Conservation (phyloP, 2,797 vertebrate species). For the Morus bassanus region DNA sequence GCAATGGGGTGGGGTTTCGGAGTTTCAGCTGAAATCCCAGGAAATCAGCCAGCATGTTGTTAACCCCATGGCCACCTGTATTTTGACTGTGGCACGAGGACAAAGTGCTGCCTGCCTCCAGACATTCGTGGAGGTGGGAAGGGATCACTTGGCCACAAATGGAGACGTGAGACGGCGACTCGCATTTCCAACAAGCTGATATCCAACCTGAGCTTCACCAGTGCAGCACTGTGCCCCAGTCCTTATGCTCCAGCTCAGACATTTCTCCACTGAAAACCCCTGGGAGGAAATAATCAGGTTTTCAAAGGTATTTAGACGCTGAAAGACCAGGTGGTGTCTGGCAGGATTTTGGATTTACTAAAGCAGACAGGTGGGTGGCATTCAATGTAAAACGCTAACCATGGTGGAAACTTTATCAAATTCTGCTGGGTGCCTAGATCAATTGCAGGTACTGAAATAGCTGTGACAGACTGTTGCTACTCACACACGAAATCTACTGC, state of each 20-base stretch:
- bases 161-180: fast-evolving
- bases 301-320: not conserved
- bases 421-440: not conserved
- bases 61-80: not conserved
- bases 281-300: not conserved
- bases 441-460: not conserved
- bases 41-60: not conserved
- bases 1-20: not conserved
- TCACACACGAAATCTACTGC: not conserved
- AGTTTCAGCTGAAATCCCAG: not conserved
- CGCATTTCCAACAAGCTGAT: not conserved
- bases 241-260: not conserved
- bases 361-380: not conserved
- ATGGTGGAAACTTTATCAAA: not conserved
- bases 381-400: not conserved
- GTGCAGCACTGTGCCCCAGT: not conserved
- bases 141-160: fast-evolving
- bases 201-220: not conserved
- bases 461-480: not conserved
- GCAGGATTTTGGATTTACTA: not conserved
- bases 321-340: not conserved
- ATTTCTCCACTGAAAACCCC: not conserved
- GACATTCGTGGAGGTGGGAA: not conserved
- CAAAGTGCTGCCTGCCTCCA: not conserved
- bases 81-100: not conserved